Conservation (phyloP, 2,888 invertebrate genomes). For the Piscicola geometra region DNA sequence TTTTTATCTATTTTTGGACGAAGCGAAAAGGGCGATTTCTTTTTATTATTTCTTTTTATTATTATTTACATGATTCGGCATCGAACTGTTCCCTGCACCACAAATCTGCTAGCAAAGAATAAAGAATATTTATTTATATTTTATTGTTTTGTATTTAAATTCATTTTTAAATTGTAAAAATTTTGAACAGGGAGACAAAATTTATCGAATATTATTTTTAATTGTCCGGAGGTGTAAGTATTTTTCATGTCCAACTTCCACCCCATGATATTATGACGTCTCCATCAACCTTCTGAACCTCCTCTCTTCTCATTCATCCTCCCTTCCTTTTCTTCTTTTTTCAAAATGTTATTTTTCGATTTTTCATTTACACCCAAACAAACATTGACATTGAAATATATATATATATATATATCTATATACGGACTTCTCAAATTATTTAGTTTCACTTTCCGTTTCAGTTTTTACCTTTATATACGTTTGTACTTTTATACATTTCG, state of each 20-base stretch:
- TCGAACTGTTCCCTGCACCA: slow-evolving; percentile 2
- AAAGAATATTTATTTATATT: slow-evolving; percentile 18
- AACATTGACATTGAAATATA: background rate
- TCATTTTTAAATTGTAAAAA: slow-evolving; percentile 16
- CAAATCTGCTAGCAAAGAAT: slow-evolving; percentile 8
- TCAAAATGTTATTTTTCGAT: no score
- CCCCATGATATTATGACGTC: background rate
- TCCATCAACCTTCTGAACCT: background rate
- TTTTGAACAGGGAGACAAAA: background rate
- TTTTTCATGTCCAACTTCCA: background rate
- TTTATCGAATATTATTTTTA: no score
- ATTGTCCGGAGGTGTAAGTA: no score
- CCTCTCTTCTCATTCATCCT: background rate
- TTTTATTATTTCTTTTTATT: no score
- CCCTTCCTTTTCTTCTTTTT: background rate
- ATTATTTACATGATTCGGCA: background rate
- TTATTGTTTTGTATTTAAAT: slow-evolving; percentile 9
- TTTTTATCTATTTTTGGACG: no score
- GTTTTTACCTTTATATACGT: background rate
- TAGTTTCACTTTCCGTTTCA: background rate
- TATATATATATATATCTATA: slow-evolving; percentile 11
- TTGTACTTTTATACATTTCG: slow-evolving; percentile 3
- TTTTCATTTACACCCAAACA: background rate
- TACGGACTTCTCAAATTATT: background rate
- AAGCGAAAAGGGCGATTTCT: no score